Conservation (phyloP, 1,140 invertebrate genomes). For the Octopus bimaculoides region DNA sequence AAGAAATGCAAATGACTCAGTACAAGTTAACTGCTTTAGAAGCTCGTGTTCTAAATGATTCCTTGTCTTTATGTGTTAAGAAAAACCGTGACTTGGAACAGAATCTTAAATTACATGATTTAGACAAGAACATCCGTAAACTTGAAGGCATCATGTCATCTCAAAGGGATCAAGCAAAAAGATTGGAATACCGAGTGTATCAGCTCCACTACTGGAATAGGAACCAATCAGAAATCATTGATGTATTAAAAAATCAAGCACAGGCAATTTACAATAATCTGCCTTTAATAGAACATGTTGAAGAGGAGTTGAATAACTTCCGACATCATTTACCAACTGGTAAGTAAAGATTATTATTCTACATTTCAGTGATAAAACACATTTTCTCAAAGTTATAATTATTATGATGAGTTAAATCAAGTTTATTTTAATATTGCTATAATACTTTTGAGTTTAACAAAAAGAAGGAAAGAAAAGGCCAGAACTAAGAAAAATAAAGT, state of each 20-base stretch:
- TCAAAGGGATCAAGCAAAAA: slow-evolving; percentile 33
- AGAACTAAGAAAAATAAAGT: too few species aligned
- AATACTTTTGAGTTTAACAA: too few species aligned
- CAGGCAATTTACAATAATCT: slow-evolving; percentile 25
- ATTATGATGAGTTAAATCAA: too few species aligned
- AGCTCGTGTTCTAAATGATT: slow-evolving; percentile 40
- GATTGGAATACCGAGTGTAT: slow-evolving; percentile 33
- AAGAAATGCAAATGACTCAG: background rate
- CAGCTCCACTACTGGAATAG: slow-evolving; percentile 24
- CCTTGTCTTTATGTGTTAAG: slow-evolving; percentile 39
- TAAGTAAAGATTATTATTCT: slow-evolving; percentile 17
- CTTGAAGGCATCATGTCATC: slow-evolving; percentile 22
- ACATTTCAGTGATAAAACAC: too few species aligned
- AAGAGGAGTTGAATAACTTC: slow-evolving; percentile 40
- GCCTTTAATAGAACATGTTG: slow-evolving; percentile 29
- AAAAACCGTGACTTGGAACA: slow-evolving; percentile 39
- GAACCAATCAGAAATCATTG: slow-evolving; percentile 28
- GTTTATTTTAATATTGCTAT: too few species aligned
- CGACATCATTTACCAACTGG: slow-evolving; percentile 41
- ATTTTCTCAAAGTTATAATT: too few species aligned
- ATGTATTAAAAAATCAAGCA: slow-evolving; percentile 20
- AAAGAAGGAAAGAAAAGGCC: too few species aligned
- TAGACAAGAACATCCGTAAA: slow-evolving; percentile 31
- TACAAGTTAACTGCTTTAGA: slow-evolving; percentile 27
- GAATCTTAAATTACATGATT: slow-evolving; percentile 29